Evolutionary conservation across 2,113 vertebrate genomes (phyloP).

Genomic region (Chelonoidis abingdonii): DNA sequence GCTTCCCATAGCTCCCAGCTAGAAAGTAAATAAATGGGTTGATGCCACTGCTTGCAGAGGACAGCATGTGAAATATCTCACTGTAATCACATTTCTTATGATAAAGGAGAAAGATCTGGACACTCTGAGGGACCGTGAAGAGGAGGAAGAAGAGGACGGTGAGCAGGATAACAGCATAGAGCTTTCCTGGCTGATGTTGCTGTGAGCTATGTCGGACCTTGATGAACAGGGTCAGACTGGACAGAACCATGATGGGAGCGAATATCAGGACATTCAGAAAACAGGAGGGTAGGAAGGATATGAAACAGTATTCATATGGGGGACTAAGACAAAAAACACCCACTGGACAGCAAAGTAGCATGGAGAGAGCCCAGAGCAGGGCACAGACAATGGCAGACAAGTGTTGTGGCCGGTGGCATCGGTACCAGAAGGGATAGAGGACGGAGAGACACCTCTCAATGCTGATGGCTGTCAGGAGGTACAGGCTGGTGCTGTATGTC

Average conservation of each 20-base stretch:
- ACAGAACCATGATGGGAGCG: constrained; percentile 20
- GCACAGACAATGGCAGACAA: background rate
- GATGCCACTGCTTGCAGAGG: constrained; percentile 4
- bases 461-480: constrained; percentile 20
- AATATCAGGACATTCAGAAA: background rate
- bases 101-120: background rate
- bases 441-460: constrained; percentile 11
- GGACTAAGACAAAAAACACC: background rate
- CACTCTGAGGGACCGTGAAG: constrained; percentile 32
- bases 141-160: background rate
- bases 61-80: background rate
- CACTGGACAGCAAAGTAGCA: background rate
- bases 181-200: background rate
- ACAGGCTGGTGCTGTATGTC: background rate
- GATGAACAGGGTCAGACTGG: constrained; percentile 14
- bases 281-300: background rate
- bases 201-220: background rate
- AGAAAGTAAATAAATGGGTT: constrained; percentile 51
- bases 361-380: background rate
- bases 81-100: accelerated
- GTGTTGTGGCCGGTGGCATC: background rate
- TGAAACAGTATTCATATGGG: background rate
- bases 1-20: constrained; percentile 1
- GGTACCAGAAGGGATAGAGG: constrained; percentile 27
- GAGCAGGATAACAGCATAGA: constrained; percentile 13